These are phyloP conservation scores for Megatriorchis doriae DNA, from an alignment of 2,113 vertebrate genomes.

Conservation along the genomic window DNA sequence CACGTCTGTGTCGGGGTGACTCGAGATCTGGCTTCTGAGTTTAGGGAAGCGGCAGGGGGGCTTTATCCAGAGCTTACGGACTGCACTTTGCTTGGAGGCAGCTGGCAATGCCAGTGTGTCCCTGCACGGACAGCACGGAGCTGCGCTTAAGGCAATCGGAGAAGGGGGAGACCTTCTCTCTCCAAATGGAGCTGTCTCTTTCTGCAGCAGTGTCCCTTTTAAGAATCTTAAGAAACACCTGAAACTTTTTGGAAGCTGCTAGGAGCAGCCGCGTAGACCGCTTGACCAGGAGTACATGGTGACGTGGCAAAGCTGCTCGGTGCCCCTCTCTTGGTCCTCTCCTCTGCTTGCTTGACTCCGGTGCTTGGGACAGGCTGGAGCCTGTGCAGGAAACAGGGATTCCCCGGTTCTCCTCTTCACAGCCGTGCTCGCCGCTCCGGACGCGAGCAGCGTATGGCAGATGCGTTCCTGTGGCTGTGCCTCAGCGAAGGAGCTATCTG, in stretches of 20 bases:
- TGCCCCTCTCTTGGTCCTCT: background rate
- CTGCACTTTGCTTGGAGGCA: background rate
- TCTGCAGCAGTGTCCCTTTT: background rate
- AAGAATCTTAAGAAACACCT: background rate
- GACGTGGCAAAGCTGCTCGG: background rate
- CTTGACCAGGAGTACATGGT: background rate
- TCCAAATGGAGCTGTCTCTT: background rate
- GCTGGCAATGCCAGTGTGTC: background rate
- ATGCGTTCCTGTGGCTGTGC: slow-evolving; percentile 26
- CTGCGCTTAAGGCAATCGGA: fast-evolving
- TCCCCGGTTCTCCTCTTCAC: background rate
- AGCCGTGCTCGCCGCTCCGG: background rate
- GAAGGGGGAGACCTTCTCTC: background rate
- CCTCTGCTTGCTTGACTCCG: background rate
- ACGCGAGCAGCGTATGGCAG: background rate
- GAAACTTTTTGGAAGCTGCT: background rate
- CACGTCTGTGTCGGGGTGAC: background rate
- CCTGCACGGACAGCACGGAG: background rate
- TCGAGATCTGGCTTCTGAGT: background rate
- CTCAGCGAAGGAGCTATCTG: slow-evolving; percentile 9
- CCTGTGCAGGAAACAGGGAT: background rate
- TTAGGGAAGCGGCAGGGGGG: background rate
- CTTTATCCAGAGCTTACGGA: background rate
- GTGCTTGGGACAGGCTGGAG: background rate
- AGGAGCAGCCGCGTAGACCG: no score